These are phyloP conservation scores for Calosoma granatense DNA, from an alignment of 1,140 invertebrate genomes.

Conservation along the genomic window DNA sequence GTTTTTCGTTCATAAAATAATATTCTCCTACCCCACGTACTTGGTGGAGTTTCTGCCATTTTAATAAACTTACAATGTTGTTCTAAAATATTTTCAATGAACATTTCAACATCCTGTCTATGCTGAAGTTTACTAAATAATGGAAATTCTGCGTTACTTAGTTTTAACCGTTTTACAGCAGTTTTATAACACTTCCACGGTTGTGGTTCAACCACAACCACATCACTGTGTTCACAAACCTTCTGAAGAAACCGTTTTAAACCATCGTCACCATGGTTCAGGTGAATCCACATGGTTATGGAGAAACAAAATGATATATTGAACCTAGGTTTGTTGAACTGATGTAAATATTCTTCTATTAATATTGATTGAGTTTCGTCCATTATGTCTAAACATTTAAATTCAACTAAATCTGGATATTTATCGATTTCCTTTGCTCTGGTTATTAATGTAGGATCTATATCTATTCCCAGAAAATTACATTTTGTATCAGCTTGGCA, in stretches of 20 bases:
- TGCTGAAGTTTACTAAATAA: constrained; percentile 45
- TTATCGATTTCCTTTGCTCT: constrained; percentile 47
- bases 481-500: constrained; percentile 32
- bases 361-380: constrained; percentile 28
- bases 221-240: constrained; percentile 40
- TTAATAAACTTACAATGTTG: constrained; percentile 39
- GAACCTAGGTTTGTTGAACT: constrained; percentile 42
- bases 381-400: constrained; percentile 52
- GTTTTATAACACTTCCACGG: constrained; percentile 71
- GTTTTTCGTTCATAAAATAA: constrained; percentile 36
- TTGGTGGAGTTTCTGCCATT: constrained; percentile 43
- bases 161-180: constrained; percentile 57
- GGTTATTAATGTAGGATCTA: constrained; percentile 58
- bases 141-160: constrained; percentile 48
- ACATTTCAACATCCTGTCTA: constrained; percentile 44
- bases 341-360: constrained; percentile 37
- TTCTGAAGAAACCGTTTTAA: constrained; percentile 47
- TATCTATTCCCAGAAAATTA: constrained; percentile 58
- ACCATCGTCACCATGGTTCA: constrained; percentile 67
- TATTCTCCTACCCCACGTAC: constrained; percentile 58
- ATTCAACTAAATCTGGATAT: constrained; percentile 38
- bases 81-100: constrained; percentile 49
- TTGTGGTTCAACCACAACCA: constrained; percentile 68
- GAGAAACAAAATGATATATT: constrained; percentile 69
- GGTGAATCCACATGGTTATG: constrained; percentile 79